These are phyloP conservation scores for Phenganax subtilis DNA, from an alignment of 92 coral and sea anemone species.

Conservation along the genomic window DNA sequence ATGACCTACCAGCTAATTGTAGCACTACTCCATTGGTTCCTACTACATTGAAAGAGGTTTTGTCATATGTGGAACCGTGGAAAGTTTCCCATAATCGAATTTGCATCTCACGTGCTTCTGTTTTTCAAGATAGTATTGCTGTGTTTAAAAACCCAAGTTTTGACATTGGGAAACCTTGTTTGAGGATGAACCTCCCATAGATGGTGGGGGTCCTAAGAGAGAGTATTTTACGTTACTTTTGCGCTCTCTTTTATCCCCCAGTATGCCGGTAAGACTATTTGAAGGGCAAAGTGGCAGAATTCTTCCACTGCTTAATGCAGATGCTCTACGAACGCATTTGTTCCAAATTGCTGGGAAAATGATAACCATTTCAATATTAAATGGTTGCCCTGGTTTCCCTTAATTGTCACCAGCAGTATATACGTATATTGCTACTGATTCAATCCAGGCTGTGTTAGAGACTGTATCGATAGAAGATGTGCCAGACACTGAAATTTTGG, in stretches of 20 bases:
- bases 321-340: conserved; percentile 51
- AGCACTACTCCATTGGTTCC: no score
- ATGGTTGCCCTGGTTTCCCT: conserved; percentile 52
- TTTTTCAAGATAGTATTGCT: not conserved
- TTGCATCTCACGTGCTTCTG: not conserved
- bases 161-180: conserved; percentile 2
- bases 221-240: conserved; percentile 53
- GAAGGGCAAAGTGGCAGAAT: conserved; percentile 43
- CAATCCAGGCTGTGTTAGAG: conserved; percentile 1
- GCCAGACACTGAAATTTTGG: not conserved
- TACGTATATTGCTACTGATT: conserved; percentile 34
- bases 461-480: conserved; percentile 1
- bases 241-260: conserved; percentile 46
- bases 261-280: conserved; percentile 42
- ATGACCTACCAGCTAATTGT: no score
- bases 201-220: conserved; percentile 59
- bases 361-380: conserved; percentile 44
- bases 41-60: no score
- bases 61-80: no score
- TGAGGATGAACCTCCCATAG: conserved; percentile 56
- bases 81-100: no score
- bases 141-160: conserved; percentile 1
- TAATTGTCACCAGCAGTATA: conserved; percentile 47
- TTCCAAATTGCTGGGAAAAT: conserved; percentile 57
- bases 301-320: conserved; percentile 55